These are phyloP conservation scores for Trachelus troglodyta DNA, from an alignment of 2,888 invertebrate species.

Conservation along the genomic window DNA sequence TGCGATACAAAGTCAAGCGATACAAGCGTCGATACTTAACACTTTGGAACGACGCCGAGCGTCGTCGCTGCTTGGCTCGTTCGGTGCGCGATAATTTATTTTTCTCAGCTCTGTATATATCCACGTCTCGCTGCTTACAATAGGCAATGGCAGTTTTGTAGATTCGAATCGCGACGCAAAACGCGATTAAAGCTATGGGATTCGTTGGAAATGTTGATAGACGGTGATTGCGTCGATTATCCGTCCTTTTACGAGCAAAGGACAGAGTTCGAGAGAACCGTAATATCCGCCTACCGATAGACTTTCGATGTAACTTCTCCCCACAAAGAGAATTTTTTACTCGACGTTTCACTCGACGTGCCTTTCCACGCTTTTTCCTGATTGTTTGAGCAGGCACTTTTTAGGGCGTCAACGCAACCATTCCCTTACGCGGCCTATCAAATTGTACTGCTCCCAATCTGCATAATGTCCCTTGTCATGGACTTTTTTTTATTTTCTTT, in stretches of 20 bases:
- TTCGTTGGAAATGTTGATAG: background rate
- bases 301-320: constrained; percentile 39
- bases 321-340: constrained; percentile 11
- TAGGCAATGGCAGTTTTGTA: background rate
- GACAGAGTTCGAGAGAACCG: constrained; percentile 18
- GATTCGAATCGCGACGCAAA: background rate
- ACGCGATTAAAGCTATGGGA: background rate
- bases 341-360: background rate
- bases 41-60: background rate
- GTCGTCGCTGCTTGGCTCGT: background rate
- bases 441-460: background rate
- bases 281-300: constrained; percentile 43
- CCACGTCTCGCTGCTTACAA: background rate
- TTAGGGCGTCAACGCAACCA: background rate
- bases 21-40: background rate
- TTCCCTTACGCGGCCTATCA: background rate
- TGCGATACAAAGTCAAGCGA: background rate
- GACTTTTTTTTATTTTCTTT: background rate
- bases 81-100: background rate
- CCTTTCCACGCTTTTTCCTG: background rate
- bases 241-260: background rate
- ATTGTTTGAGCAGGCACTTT: constrained; percentile 1
- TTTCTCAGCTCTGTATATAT: background rate
- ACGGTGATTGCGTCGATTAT: background rate
- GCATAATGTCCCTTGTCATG: background rate